These are phyloP conservation scores for Tachina fera DNA, from an alignment of 2,888 invertebrate species.

Conservation along the genomic window DNA sequence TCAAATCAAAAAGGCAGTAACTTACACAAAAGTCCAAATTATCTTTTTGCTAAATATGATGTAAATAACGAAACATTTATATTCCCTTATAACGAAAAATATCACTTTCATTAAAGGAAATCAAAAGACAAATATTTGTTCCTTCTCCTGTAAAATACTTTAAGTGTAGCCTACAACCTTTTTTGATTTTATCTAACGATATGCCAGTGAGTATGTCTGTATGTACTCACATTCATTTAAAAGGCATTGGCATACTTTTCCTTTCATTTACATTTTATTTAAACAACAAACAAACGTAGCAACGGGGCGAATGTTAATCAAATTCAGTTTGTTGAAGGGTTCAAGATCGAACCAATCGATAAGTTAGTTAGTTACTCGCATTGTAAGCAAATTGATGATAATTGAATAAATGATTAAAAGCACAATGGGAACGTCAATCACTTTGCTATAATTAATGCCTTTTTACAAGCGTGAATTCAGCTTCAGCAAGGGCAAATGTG, in stretches of 20 bases:
- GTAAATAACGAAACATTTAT: too few relatives aligned
- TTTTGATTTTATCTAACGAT: too few relatives aligned
- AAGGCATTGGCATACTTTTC: background rate
- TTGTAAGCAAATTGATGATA: conserved; percentile 6
- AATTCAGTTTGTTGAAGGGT: conserved; percentile 9
- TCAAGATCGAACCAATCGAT: conserved; percentile 20
- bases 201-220: background rate
- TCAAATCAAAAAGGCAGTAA: too few relatives aligned
- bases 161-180: too few relatives aligned
- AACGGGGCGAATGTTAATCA: background rate
- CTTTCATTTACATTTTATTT: background rate
- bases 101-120: too few relatives aligned
- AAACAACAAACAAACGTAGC: background rate
- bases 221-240: background rate
- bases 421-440: background rate
- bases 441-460: background rate
- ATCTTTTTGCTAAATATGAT: too few relatives aligned
- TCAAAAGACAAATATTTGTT: too few relatives aligned
- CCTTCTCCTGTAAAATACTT: too few relatives aligned
- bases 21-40: too few relatives aligned
- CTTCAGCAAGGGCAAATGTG: too few relatives aligned
- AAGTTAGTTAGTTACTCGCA: background rate
- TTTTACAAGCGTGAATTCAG: too few relatives aligned
- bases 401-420: background rate
- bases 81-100: too few relatives aligned